Evolutionary conservation across 2,888 invertebrate genomes (phyloP).

Genomic region (Rhabditophanes sp.): DNA sequence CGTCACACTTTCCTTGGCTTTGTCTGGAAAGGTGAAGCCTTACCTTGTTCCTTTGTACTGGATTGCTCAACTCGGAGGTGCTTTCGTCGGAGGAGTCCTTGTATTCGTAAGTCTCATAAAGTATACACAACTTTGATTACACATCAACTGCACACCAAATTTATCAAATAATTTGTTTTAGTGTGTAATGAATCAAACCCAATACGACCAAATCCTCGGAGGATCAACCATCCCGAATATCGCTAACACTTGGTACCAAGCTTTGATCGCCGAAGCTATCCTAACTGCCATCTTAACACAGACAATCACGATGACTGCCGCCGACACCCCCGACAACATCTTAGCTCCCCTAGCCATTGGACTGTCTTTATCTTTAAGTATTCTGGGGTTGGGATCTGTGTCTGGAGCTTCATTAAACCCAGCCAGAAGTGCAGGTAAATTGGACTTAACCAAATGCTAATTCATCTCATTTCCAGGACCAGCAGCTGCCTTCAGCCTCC

Average conservation of each 20-base stretch:
- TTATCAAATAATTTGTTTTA: too few species aligned
- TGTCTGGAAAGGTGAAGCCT: too few species aligned
- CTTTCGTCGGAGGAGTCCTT: conserved; percentile 41
- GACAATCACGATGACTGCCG: conserved; percentile 45
- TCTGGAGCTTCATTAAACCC: conserved; percentile 47
- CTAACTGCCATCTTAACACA: conserved; percentile 43
- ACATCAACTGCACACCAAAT: too few species aligned
- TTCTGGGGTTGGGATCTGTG: conserved; percentile 42
- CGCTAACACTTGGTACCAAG: conserved; percentile 14
- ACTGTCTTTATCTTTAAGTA: conserved; percentile 42
- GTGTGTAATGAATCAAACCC: conserved; percentile 10
- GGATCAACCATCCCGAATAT: conserved; percentile 13
- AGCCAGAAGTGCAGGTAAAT: too few species aligned
- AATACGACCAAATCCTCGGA: conserved; percentile 11
- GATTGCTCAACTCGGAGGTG: conserved; percentile 44
- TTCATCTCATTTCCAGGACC: too few species aligned
- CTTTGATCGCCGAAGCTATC: conserved; percentile 33
- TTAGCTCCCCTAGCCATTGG: conserved; percentile 46
- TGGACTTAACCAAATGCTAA: too few species aligned
- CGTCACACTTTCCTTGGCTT: conserved; percentile 44
- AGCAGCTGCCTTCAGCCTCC: too few species aligned
- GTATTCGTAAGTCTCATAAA: too few species aligned
- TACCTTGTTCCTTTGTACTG: conserved; percentile 23
- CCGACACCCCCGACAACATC: conserved; percentile 38
- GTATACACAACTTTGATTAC: too few species aligned